Evolutionary conservation across 2,113 vertebrate genomes (phyloP).

Genomic region (Megaceryle maxima): DNA sequence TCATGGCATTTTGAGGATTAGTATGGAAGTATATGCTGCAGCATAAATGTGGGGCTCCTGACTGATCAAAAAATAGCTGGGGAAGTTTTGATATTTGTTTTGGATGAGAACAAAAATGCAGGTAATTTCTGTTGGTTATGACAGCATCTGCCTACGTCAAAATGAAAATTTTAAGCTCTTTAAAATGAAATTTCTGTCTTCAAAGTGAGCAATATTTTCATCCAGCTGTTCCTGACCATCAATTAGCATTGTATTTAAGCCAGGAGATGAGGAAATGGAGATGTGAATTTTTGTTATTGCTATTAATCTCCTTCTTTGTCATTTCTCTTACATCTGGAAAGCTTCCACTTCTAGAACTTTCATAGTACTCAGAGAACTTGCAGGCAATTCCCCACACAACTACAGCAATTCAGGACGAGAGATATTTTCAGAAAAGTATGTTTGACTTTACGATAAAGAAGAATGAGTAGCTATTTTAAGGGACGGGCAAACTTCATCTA

Average conservation of each 20-base stretch:
- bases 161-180: not conserved
- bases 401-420: not conserved
- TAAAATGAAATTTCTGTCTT: not conserved
- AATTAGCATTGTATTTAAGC: not conserved
- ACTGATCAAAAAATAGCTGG: not conserved
- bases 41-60: not conserved
- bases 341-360: not conserved
- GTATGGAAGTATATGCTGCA: not conserved
- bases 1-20: not conserved
- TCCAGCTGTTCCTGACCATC: not conserved
- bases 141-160: not conserved
- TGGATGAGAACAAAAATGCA: not conserved
- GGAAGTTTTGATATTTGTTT: not conserved
- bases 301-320: not conserved
- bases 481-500: not conserved
- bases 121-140: not conserved
- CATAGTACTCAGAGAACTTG: not conserved
- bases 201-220: not conserved
- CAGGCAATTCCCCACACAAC: not conserved
- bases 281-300: not conserved
- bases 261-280: not conserved
- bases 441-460: conserved; percentile 39
- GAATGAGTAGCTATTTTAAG: conserved; percentile 53
- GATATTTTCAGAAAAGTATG: not conserved
- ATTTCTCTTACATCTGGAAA: not conserved